These are phyloP conservation scores for Neocrepidodera transversa DNA, from an alignment of 2,888 invertebrate genomes.

Conservation along the genomic window DNA sequence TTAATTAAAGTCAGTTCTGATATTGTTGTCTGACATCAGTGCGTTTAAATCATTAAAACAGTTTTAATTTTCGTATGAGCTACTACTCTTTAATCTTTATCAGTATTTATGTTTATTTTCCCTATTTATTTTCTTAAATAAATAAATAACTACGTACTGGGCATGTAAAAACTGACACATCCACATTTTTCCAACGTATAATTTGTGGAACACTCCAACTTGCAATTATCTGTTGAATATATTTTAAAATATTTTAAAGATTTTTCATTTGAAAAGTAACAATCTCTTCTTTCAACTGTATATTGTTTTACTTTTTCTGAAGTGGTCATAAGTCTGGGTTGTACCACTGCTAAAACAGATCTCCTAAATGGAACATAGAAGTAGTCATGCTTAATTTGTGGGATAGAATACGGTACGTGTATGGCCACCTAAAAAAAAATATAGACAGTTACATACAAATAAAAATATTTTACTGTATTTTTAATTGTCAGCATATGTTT, in stretches of 20 bases:
- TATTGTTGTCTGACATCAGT: too few species aligned
- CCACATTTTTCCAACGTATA: constrained; percentile 63
- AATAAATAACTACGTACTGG: too few species aligned
- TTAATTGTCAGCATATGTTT: too few species aligned
- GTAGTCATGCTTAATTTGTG: constrained; percentile 70
- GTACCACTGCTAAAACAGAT: constrained; percentile 71
- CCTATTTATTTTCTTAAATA: too few species aligned
- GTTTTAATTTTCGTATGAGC: too few species aligned
- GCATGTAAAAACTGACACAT: constrained; percentile 69
- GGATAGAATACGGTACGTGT: constrained; percentile 72
- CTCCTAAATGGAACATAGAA: constrained; percentile 73
- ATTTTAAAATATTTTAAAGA: constrained; percentile 69
- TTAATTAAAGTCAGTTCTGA: too few species aligned
- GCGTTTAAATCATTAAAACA: too few species aligned
- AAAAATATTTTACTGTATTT: too few species aligned
- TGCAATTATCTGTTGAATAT: constrained; percentile 74
- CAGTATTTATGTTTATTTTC: too few species aligned
- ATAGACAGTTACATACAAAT: too few species aligned
- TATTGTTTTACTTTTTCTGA: constrained; percentile 70
- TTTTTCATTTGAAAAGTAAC: constrained; percentile 72
- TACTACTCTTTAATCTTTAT: too few species aligned
- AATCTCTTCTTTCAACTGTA: constrained; percentile 68
- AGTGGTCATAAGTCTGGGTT: constrained; percentile 75
- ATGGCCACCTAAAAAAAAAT: constrained; percentile 66
- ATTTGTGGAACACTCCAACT: constrained; percentile 73